Evolutionary conservation across 2,113 vertebrate species (phyloP).

Genomic region (Alethe castanea): DNA sequence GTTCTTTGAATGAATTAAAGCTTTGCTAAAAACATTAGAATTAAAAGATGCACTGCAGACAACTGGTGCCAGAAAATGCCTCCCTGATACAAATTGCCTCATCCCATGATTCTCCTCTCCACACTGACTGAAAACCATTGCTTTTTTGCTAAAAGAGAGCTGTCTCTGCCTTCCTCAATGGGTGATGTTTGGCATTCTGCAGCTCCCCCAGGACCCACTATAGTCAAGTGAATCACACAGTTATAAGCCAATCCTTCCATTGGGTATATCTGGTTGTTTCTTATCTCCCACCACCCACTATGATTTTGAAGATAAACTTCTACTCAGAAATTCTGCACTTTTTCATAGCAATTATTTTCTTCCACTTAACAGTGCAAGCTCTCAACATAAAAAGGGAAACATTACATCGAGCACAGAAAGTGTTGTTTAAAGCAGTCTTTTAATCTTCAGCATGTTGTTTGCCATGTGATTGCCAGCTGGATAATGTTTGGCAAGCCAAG

Average conservation of each 20-base stretch:
- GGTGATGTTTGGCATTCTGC: not conserved
- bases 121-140: not conserved
- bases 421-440: not conserved
- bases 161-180: not conserved
- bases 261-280: not conserved
- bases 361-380: not conserved
- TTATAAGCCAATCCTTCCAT: not conserved
- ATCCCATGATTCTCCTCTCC: not conserved
- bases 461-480: not conserved
- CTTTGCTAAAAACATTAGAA: not conserved
- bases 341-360: not conserved
- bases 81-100: not conserved
- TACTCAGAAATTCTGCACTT: not conserved
- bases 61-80: not conserved
- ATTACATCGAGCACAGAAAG: not conserved
- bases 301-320: not conserved
- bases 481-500: not conserved
- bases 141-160: not conserved
- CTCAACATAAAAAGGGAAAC: not conserved
- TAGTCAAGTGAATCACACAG: not conserved
- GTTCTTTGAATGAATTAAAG: not conserved
- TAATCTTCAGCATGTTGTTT: constrained; percentile 10
- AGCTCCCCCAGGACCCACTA: not conserved
- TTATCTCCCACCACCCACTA: not conserved
- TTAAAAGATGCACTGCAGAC: not conserved